Conservation (phyloP, 64 coral and sea anemone genomes). For the Pocillopora verrucosa region DNA sequence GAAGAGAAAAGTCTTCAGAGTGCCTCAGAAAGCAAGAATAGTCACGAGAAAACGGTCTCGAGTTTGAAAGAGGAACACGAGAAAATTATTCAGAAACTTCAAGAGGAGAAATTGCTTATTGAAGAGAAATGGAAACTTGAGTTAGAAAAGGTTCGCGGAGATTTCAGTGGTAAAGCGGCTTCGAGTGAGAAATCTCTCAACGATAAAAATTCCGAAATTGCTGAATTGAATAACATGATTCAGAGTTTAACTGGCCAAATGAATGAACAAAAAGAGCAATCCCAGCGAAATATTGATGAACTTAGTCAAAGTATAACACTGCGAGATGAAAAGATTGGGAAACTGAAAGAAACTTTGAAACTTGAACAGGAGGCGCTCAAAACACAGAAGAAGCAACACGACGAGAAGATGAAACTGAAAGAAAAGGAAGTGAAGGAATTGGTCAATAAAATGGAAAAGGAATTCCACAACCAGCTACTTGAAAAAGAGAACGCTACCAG, state of each 20-base stretch:
- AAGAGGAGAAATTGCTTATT: constrained; percentile 66
- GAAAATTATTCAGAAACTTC: background rate
- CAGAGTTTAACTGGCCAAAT: constrained; percentile 47
- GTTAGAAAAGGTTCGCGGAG: constrained; percentile 50
- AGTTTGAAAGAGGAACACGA: constrained; percentile 49
- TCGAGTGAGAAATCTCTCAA: constrained; percentile 49
- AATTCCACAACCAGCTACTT: constrained; percentile 54
- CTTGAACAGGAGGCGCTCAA: constrained; percentile 53
- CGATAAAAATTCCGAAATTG: constrained; percentile 49
- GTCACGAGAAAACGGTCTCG: constrained; percentile 37
- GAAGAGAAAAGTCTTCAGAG: constrained; percentile 60
- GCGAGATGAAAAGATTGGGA: constrained; percentile 75
- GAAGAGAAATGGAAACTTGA: constrained; percentile 68
- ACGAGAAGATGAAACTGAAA: constrained; percentile 51
- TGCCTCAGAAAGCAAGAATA: constrained; percentile 28
- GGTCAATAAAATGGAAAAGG: constrained; percentile 45
- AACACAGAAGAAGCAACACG: constrained; percentile 44
- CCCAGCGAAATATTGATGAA: constrained; percentile 66
- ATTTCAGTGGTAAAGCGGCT: constrained; percentile 51
- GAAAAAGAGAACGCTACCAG: constrained; percentile 67
- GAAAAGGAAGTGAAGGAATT: constrained; percentile 57
- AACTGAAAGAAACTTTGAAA: constrained; percentile 75
- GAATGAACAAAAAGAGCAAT: constrained; percentile 38
- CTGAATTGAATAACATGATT: constrained; percentile 47
- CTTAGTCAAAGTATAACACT: constrained; percentile 76